These are phyloP conservation scores for Diploscapter pachys DNA, from an alignment of 1,140 invertebrate genomes.

Conservation along the genomic window DNA sequence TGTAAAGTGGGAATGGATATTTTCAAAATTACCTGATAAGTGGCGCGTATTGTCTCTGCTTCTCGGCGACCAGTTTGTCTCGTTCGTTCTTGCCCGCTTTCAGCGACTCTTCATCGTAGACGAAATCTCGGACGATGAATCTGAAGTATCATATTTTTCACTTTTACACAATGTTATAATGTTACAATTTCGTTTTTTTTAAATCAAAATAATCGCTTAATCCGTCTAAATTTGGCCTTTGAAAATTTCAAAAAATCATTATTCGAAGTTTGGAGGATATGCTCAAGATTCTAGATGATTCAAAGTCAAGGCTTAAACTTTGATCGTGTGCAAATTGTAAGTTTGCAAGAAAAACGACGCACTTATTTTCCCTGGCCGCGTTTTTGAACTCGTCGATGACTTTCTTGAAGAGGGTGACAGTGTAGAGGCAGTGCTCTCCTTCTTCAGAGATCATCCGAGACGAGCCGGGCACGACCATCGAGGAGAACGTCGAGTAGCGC, in stretches of 20 bases:
- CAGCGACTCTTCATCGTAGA: conserved; percentile 93
- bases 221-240: neutral
- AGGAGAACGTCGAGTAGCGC: conserved; percentile 88
- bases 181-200: neutral
- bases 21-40: conserved; percentile 59
- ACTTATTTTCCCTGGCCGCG: conserved; percentile 92
- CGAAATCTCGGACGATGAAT: conserved; percentile 93
- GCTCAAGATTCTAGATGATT: conserved; percentile 1
- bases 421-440: conserved; percentile 87
- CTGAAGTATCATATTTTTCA: conserved; percentile 56
- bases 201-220: neutral
- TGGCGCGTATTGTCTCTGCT: conserved; percentile 95
- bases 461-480: conserved; percentile 96
- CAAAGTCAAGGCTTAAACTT: neutral
- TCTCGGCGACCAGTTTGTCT: conserved; percentile 90
- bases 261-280: conserved; percentile 29
- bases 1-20: too few species aligned
- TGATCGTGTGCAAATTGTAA: too few species aligned
- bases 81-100: conserved; percentile 94
- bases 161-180: neutral
- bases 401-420: conserved; percentile 94
- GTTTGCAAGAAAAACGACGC: conserved; percentile 48
- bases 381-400: conserved; percentile 94
- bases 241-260: neutral
- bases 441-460: conserved; percentile 80